phyloP scores from a whole-genome alignment of 2,888 invertebrate genomes.

The Craniophora ligustri region DNA sequence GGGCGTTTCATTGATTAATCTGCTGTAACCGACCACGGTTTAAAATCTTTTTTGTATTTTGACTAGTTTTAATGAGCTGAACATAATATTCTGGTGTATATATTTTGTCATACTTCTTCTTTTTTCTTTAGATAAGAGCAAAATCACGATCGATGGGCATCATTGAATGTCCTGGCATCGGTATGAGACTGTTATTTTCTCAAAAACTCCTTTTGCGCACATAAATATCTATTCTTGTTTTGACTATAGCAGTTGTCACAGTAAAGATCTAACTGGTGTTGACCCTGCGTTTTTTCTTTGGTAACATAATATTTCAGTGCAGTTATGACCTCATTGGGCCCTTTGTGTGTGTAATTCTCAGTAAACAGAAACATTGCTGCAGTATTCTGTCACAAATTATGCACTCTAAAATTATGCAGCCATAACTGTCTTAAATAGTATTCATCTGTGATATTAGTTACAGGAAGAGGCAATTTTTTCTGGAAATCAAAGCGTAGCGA shows the following conservation, averaged over 20 bases:
- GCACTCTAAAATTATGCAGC: conserved; percentile 7
- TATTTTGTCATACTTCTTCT: conserved; percentile 16
- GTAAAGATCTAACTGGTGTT: conserved; percentile 5
- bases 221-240: conserved; percentile 33
- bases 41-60: conserved; percentile 5
- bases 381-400: too few species aligned
- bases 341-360: conserved; percentile 13
- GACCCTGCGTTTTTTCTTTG: background rate
- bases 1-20: conserved; percentile 5
- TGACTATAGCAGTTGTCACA: conserved; percentile 3
- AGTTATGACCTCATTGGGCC: conserved; percentile 13
- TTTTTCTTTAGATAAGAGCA: conserved; percentile 47
- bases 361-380: conserved; percentile 10
- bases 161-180: conserved; percentile 51
- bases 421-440: conserved; percentile 15
- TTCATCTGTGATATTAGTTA: conserved; percentile 9
- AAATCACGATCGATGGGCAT: conserved; percentile 50
- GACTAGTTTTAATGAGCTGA: background rate
- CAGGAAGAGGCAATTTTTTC: conserved; percentile 4
- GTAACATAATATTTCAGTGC: conserved; percentile 8
- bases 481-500: too few species aligned
- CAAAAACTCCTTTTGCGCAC: conserved; percentile 32
- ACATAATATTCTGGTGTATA: conserved; percentile 16
- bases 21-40: conserved; percentile 11
- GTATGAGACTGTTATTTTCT: conserved; percentile 39